These are phyloP conservation scores for Neuroterus valhalla DNA, from an alignment of 1,140 invertebrate species.

Conservation along the genomic window DNA sequence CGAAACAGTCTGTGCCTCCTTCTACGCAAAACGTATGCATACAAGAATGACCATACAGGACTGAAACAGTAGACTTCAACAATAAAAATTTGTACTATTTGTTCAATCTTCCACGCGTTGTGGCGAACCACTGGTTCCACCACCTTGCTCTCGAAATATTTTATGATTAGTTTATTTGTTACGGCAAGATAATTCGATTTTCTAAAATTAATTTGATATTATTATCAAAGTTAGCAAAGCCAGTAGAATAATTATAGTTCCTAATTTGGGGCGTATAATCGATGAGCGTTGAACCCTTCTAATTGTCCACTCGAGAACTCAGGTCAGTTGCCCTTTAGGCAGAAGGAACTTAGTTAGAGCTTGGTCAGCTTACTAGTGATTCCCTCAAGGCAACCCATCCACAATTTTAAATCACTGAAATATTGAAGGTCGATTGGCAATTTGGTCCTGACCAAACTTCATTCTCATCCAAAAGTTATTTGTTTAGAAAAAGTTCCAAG, in stretches of 20 bases:
- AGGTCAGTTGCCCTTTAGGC: constrained; percentile 67
- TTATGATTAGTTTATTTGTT: background rate
- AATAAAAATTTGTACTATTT: too few relatives aligned
- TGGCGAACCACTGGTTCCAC: too few relatives aligned
- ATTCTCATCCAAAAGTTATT: background rate
- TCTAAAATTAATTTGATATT: background rate
- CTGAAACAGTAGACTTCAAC: too few relatives aligned
- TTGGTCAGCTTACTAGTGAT: constrained; percentile 62
- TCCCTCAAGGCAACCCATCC: constrained; percentile 64
- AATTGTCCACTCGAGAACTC: constrained; percentile 71
- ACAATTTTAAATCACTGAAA: constrained; percentile 66
- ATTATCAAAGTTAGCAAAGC: background rate
- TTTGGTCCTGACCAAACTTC: constrained; percentile 38
- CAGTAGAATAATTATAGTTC: background rate
- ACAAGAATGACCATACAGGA: too few relatives aligned
- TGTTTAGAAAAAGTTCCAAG: too few relatives aligned
- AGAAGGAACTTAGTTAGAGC: constrained; percentile 68
- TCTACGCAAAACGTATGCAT: too few relatives aligned
- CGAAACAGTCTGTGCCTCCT: too few relatives aligned
- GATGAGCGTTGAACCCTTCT: constrained; percentile 65
- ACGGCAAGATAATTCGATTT: background rate
- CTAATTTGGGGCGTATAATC: constrained; percentile 40
- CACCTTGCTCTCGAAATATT: too few relatives aligned
- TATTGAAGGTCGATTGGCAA: constrained; percentile 63
- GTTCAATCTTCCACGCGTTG: too few relatives aligned